These are phyloP conservation scores for Panopea generosa DNA, from an alignment of 2,888 invertebrate species.

Conservation along the genomic window DNA sequence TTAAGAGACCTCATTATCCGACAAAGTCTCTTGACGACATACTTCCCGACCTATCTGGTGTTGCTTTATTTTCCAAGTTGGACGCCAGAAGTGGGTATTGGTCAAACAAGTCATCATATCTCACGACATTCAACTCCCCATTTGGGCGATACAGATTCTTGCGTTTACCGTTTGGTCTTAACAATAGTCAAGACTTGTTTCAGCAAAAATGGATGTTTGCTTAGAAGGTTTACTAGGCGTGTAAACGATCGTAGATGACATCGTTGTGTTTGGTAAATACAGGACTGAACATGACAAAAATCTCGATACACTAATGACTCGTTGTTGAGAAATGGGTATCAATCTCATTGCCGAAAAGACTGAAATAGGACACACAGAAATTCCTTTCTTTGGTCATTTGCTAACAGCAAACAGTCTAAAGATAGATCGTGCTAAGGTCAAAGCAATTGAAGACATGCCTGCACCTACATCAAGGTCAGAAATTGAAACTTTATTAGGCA, in stretches of 20 bases:
- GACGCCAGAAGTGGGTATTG: too few species aligned
- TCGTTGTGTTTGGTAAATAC: constrained; percentile 22
- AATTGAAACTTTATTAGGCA: constrained; percentile 18
- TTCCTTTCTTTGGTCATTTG: constrained; percentile 18
- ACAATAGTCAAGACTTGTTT: too few species aligned
- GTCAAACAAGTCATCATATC: too few species aligned
- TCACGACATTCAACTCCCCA: too few species aligned
- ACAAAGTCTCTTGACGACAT: too few species aligned
- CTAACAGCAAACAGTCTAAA: constrained; percentile 14
- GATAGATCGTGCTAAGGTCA: constrained; percentile 17
- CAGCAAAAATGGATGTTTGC: too few species aligned
- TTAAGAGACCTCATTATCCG: too few species aligned
- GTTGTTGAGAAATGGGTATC: constrained; percentile 1
- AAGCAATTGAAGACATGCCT: constrained; percentile 27
- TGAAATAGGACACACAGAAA: constrained; percentile 2
- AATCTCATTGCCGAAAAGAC: constrained; percentile 30
- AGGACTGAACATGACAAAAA: constrained; percentile 21
- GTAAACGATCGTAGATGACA: constrained; percentile 29
- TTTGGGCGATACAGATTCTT: too few species aligned
- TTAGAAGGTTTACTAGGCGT: constrained; percentile 18
- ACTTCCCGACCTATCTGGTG: too few species aligned
- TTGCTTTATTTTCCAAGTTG: too few species aligned
- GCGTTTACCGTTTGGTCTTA: too few species aligned
- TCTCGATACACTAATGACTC: constrained; percentile 1
- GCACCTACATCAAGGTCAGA: constrained; percentile 8